Evolutionary conservation across 2,888 invertebrate genomes (phyloP).

Genomic region (Dryomyza anilis): DNA sequence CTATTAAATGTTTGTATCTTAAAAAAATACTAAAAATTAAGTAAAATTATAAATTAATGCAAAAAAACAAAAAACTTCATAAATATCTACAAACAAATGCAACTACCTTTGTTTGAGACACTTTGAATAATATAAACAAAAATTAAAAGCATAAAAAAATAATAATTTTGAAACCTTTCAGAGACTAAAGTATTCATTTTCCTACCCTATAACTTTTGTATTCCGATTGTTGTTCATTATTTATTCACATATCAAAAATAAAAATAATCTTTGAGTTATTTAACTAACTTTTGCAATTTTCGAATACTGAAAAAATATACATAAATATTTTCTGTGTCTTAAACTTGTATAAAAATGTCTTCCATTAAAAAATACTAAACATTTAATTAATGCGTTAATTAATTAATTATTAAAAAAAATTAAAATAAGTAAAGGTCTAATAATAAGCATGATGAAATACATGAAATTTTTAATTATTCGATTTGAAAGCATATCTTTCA

Average conservation of each 20-base stretch:
- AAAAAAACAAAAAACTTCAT: slow-evolving; percentile 29
- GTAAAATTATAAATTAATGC: slow-evolving; percentile 22
- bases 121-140: slow-evolving; percentile 13
- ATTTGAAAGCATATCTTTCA: too few species aligned
- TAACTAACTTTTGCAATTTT: too few species aligned
- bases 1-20: slow-evolving; percentile 14
- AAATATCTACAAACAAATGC: slow-evolving; percentile 29
- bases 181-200: too few species aligned
- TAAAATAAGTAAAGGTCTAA: not conserved
- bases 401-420: too few species aligned
- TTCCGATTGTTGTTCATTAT: not conserved
- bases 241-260: slow-evolving; percentile 5
- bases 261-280: too few species aligned
- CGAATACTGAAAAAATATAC: slow-evolving; percentile 32
- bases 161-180: not conserved
- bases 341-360: slow-evolving; percentile 62
- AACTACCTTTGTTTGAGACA: slow-evolving; percentile 38
- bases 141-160: slow-evolving; percentile 1
- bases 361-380: slow-evolving; percentile 59
- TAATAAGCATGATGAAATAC: not conserved
- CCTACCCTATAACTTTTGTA: too few species aligned
- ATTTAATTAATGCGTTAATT: too few species aligned
- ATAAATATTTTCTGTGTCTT: slow-evolving; percentile 62
- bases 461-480: too few species aligned
- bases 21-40: not conserved